Evolutionary conservation across 2,888 invertebrate genomes (phyloP), one percentile per base, ranked within the genome.

Genomic region (Cecidostiba fungosa): DNA sequence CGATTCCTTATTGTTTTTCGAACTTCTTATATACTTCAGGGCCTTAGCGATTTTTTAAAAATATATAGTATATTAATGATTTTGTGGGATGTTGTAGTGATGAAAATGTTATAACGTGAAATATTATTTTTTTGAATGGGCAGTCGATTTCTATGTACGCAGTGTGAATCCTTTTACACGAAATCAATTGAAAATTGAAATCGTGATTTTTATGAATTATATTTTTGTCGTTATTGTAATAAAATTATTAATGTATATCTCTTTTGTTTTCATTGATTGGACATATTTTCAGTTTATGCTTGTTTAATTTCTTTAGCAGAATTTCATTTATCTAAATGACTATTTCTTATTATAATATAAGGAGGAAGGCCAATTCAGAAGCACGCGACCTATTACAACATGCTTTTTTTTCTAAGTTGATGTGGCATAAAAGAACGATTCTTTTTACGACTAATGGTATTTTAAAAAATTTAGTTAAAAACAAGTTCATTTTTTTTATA

Each of bases 191-290:
- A 74, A 6, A 83, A 77, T 80, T 29, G 72, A 77, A 82, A 54
- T 78, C 43, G 62, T 66, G 47, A 77, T 79, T 84, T 86, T 86
- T 84, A 86, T 84, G 47, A 86, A 81, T 81, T 76, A 86, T 77
- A 84, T 77, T 84, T 66, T 81, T 84, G 39, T 79, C 86, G 70
- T 84, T 81, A 78, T 86, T 84, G 81, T 86, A 86, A 86, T 86
- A 86, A 86, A 86, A 77, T 59, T 82, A 69, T 70, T 78, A 74
- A 82, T 78, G 78, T 86, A 82, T 59, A 80, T 74, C 79, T 50
- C 39, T 73, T 74, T 74, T 62, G 62, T 82, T 85, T 59, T 83
- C 43, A 72, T 77, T 83, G 0, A 23, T 62, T 39, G 69, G 14
- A n/a, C 8, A 8, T 59, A 19, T 72, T 16, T 23, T 54, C 32